These are phyloP conservation scores for Gobio occitaniae DNA, from an alignment of 2,797 vertebrate species.

Conservation along the genomic window DNA sequence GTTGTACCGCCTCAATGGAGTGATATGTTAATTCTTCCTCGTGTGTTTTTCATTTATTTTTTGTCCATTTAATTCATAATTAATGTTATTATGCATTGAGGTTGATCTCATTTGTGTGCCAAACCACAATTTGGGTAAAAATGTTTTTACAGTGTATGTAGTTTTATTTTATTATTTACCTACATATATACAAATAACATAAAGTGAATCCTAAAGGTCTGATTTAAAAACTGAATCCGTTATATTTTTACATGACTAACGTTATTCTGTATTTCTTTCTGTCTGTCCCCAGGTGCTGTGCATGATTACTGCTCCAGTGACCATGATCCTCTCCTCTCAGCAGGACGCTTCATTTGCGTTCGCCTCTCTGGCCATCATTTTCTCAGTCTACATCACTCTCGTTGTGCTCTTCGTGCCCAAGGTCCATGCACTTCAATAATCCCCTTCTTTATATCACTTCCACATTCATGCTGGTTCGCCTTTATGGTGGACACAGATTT, in stretches of 20 bases:
- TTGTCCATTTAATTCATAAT: no score
- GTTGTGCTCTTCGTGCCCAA: slow-evolving; percentile 96
- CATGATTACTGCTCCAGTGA: slow-evolving; percentile 95
- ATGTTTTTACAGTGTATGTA: no score
- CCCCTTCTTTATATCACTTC: slow-evolving; percentile 8
- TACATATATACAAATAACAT: no score
- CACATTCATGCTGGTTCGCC: background rate
- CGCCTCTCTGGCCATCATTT: slow-evolving; percentile 90
- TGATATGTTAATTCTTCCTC: no score
- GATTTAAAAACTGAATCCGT: background rate
- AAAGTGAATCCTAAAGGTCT: no score
- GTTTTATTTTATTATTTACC: no score
- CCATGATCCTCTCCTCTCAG: slow-evolving; percentile 95
- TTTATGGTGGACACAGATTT: background rate
- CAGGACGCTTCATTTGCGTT: slow-evolving; percentile 96
- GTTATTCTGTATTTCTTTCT: slow-evolving; percentile 11
- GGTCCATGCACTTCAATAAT: slow-evolving; percentile 70
- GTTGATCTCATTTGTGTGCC: no score
- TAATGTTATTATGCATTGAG: no score
- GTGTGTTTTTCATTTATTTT: no score
- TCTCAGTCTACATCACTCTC: slow-evolving; percentile 95
- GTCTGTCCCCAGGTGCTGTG: slow-evolving; percentile 84
- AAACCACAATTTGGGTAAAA: no score
- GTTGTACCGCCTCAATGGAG: no score
- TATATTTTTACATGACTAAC: background rate